Conservation (phyloP, 2,797 vertebrate species). For the Darevskia nairensis region DNA sequence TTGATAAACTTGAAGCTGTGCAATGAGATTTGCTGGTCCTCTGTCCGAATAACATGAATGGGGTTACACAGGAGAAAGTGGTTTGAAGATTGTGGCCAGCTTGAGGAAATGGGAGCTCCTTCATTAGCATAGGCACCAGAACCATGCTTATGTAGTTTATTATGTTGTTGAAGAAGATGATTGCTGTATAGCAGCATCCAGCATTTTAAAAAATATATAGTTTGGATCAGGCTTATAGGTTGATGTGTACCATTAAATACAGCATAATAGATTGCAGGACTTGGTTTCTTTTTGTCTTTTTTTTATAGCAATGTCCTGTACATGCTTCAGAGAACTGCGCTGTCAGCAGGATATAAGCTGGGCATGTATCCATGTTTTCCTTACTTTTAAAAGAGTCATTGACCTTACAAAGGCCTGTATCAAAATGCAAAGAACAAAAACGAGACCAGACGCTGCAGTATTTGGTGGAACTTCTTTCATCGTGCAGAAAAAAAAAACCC, state of each 20-base stretch:
- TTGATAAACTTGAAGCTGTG: background rate
- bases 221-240: constrained; percentile 72
- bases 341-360: constrained; percentile 79
- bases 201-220: constrained; percentile 69
- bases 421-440: constrained; percentile 73
- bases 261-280: constrained; percentile 81
- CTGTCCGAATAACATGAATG: background rate
- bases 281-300: constrained; percentile 65
- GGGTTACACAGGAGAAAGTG: background rate
- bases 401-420: constrained; percentile 77
- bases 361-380: constrained; percentile 78
- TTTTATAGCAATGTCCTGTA: constrained; percentile 47
- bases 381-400: constrained; percentile 80
- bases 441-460: constrained; percentile 68
- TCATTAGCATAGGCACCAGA: background rate
- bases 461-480: constrained; percentile 67
- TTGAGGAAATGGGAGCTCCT: background rate
- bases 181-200: constrained; percentile 65
- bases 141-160: background rate
- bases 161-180: constrained; percentile 41
- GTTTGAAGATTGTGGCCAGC: background rate
- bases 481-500: constrained; percentile 40
- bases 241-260: constrained; percentile 70
- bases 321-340: constrained; percentile 75
- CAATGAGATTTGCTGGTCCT: background rate